Percentiles rank a stretch among this genome's conserved stretches.
phyloP scores from a whole-genome alignment of 1,140 invertebrate genomes.

The Patella vulgata region DNA sequence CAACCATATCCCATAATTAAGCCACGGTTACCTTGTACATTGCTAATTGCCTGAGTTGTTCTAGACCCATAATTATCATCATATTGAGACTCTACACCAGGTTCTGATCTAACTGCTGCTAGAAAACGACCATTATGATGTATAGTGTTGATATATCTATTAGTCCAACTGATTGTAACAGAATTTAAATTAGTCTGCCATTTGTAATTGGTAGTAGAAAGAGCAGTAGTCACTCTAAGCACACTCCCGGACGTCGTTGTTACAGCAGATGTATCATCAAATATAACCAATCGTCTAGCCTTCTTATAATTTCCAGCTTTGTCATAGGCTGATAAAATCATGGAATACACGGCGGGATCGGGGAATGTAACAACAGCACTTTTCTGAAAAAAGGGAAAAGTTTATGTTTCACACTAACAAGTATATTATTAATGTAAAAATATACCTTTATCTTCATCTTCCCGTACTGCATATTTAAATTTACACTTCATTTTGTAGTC shows the following conservation, averaged over 20 bases:
- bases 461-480: too few relatives aligned
- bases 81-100: slow-evolving; percentile 16
- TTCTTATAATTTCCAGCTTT: slow-evolving; percentile 34
- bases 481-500: too few relatives aligned
- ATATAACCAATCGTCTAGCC: slow-evolving; percentile 27
- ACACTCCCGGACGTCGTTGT: background rate
- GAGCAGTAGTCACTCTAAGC: slow-evolving; percentile 22
- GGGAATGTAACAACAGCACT: slow-evolving; percentile 12
- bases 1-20: too few relatives aligned
- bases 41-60: slow-evolving; percentile 11
- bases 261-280: slow-evolving; percentile 23
- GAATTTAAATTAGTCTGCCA: slow-evolving; percentile 15
- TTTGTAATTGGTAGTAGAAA: slow-evolving; percentile 14
- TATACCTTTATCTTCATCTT: too few relatives aligned
- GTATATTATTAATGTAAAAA: too few relatives aligned
- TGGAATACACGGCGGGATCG: slow-evolving; percentile 26
- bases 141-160: slow-evolving; percentile 25
- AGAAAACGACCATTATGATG: slow-evolving; percentile 31
- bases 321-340: slow-evolving; percentile 31
- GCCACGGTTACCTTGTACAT: slow-evolving; percentile 37
- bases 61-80: slow-evolving; percentile 35
- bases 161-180: slow-evolving; percentile 24
- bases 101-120: slow-evolving; percentile 10
- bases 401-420: too few relatives aligned
- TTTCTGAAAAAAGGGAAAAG: too few relatives aligned